phyloP scores from a whole-genome alignment of 2,888 invertebrate species.

The Frankliniella intonsa region DNA sequence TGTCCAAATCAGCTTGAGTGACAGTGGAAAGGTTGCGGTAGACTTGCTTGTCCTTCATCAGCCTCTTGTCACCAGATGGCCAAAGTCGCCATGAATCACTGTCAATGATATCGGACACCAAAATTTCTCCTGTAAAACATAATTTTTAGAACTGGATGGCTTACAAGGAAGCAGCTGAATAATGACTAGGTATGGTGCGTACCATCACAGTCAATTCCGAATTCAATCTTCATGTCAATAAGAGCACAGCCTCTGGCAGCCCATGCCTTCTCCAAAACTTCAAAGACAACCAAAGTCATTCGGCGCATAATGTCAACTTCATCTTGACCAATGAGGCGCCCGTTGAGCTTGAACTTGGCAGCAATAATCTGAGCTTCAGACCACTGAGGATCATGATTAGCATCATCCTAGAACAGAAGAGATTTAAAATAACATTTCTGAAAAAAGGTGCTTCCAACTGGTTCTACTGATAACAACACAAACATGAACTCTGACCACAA shows the following conservation, averaged over 20 bases:
- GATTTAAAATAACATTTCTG: not conserved
- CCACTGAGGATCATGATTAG: conserved; percentile 99
- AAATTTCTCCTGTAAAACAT: conserved; percentile 64
- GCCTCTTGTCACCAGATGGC: conserved; percentile 91
- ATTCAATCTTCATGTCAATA: conserved; percentile 98
- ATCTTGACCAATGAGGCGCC: conserved; percentile 68
- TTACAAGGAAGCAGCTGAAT: conserved; percentile 33
- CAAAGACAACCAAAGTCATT: conserved; percentile 81
- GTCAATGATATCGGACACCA: conserved; percentile 95
- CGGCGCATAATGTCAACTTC: conserved; percentile 86
- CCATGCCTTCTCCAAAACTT: conserved; percentile 93
- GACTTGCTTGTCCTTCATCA: conserved; percentile 96
- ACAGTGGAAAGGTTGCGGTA: conserved; percentile 87
- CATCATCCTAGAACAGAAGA: conserved; percentile 67
- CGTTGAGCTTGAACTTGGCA: conserved; percentile 74
- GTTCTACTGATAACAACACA: conserved; percentile 1
- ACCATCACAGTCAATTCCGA: conserved; percentile 75
- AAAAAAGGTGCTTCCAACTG: not conserved
- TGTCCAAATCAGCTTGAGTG: conserved; percentile 77
- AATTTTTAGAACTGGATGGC: conserved; percentile 28
- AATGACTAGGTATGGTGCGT: conserved; percentile 35
- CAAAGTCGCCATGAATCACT: conserved; percentile 98
- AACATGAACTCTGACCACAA: conserved; percentile 12
- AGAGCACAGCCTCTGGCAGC: conserved; percentile 81
- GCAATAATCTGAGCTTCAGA: conserved; percentile 88